Base-by-base conservation (phyloP, 2,113 vertebrate species). In the Thinocorus orbignyianus region DNA sequence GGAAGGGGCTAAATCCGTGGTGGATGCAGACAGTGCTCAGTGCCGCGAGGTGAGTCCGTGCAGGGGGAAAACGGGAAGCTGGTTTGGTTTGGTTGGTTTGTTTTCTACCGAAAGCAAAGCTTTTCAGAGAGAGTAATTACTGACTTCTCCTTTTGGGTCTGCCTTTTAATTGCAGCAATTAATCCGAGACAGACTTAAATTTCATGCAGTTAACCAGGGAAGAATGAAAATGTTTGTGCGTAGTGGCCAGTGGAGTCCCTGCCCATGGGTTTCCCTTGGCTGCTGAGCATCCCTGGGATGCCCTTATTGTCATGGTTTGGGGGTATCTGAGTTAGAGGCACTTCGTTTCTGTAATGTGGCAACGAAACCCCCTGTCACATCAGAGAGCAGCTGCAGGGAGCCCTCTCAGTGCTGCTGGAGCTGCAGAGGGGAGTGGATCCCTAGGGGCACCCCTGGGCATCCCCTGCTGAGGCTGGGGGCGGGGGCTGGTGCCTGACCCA, bases 1-100 rank as follows among this genome's bases (percentile, higher is more conserved):
- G 35, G 25, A 68, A 24, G 1, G 2, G 31, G 33, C 19, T 71
- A 3, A 66, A 8, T 55, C 1, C 12, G 1, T 9, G 54, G 48
- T 4, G 35, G 15, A 4, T 35, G 4, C 0, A n/a, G 64, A 20
- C 28, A 18, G 2, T 11, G 3, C 0, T 16, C 33, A 30, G 3
- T 37, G 25, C 60, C 8, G 0, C 8, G 39, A 60, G 23, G 28
- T 39, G 9, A 77, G 69, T 16, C 24, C n/a, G 9, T n/a, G 71
- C n/a, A 54, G 46, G 81, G 39, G 39, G 31, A 51, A 42, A 55
- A 28, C 10, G 33, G 46, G 28, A 57, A 13, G 37, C 5, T 48
- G 44, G 4, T n/a, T 62, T 23, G 48, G 49, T 66, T 68, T 23
- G 10, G 20, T 66, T 90, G 22, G 7, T 4, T 41, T 44, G 11